Conservation (phyloP, 2,797 vertebrate species). For the Gallinago nigripennis region DNA sequence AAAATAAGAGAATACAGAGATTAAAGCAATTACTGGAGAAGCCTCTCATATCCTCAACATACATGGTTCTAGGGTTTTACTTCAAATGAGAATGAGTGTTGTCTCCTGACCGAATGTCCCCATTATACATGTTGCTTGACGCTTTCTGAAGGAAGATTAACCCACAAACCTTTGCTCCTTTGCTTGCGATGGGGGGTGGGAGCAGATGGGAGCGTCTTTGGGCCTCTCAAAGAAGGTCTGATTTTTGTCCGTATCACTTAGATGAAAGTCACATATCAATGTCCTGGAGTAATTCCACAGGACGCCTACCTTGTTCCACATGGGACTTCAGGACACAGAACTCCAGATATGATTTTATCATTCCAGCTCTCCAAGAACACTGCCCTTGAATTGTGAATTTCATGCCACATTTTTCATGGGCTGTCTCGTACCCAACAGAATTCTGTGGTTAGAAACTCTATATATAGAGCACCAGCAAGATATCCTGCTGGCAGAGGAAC, state of each 20-base stretch:
- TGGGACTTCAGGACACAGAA: neutral
- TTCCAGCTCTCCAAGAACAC: neutral
- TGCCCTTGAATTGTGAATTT: neutral
- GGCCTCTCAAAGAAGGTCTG: neutral
- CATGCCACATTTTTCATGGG: neutral
- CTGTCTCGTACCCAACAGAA: neutral
- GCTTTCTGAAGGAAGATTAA: neutral
- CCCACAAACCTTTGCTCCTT: neutral
- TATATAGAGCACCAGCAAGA: neutral
- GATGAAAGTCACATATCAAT: neutral
- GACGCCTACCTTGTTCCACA: neutral
- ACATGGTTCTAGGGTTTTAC: neutral
- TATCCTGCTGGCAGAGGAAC: neutral
- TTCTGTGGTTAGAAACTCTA: neutral
- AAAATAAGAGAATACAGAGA: neutral
- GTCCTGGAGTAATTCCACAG: neutral
- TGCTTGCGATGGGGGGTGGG: accelerated
- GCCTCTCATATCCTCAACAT: neutral
- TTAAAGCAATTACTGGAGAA: neutral
- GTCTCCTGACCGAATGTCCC: neutral
- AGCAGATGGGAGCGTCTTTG: neutral
- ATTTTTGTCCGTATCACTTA: neutral
- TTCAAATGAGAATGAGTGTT: neutral
- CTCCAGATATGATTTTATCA: neutral
- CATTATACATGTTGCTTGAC: neutral